A percentile compares a stretch with the other conserved stretches of the same genome.
These are phyloP conservation scores for Galleria mellonella DNA, from an alignment of 1,140 invertebrate genomes.

Conservation along the genomic window DNA sequence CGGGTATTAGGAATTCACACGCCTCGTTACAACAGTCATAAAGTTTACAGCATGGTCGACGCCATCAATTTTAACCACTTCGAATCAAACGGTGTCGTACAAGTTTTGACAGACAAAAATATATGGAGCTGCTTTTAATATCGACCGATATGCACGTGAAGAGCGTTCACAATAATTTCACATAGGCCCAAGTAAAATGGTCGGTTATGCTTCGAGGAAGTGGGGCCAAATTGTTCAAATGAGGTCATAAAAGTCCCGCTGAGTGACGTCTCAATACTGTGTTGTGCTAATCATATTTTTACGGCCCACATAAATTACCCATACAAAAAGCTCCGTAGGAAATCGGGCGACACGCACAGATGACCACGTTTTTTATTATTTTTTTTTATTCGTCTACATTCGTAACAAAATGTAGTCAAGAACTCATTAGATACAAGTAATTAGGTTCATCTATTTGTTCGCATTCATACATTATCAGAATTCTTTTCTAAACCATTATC, in stretches of 20 bases:
- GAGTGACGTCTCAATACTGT: slow-evolving; percentile 46
- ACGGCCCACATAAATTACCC: slow-evolving; percentile 45
- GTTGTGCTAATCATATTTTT: slow-evolving; percentile 55
- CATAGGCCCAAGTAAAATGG: slow-evolving; percentile 17
- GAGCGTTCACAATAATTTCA: slow-evolving; percentile 4
- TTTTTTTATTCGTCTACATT: no score
- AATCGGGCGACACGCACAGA: slow-evolving; percentile 25
- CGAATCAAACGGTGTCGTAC: slow-evolving; percentile 24
- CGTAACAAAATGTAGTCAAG: no score
- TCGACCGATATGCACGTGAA: slow-evolving; percentile 1
- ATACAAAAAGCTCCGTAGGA: slow-evolving; percentile 23
- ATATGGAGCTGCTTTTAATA: slow-evolving; percentile 9
- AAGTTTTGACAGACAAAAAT: slow-evolving; percentile 8
- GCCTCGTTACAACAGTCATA: slow-evolving; percentile 41
- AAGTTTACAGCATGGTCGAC: slow-evolving; percentile 50
- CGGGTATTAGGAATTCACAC: slow-evolving; percentile 41
- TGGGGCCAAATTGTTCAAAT: slow-evolving; percentile 46
- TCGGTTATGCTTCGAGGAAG: slow-evolving; percentile 47
- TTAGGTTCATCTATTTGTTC: no score
- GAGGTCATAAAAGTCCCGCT: slow-evolving; percentile 49
- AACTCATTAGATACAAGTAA: no score
- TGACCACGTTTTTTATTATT: slow-evolving; percentile 9
- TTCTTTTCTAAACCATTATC: no score
- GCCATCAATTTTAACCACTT: slow-evolving; percentile 38
- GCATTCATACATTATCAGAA: no score